phyloP scores from a whole-genome alignment of 2,797 vertebrate species.

The Manis crassicaudata region DNA sequence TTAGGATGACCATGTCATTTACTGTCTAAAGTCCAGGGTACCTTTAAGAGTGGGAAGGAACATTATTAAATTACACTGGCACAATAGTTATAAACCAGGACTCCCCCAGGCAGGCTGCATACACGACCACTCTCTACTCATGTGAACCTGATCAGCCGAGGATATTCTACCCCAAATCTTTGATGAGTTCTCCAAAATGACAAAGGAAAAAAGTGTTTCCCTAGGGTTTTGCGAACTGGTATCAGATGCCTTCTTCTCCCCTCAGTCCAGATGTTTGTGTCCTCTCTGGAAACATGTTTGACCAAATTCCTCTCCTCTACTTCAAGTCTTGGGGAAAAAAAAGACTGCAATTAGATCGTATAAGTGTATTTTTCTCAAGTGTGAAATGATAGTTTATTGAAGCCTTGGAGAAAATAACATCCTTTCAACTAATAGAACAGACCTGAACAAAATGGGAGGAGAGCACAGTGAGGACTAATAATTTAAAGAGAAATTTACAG shows the following conservation, averaged over 20 bases:
- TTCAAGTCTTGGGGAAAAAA: not conserved
- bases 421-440: conserved; percentile 45
- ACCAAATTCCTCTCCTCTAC: not conserved
- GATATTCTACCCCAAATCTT: not conserved
- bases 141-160: not conserved
- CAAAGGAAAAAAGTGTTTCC: not conserved
- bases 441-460: conserved; percentile 21
- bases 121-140: not conserved
- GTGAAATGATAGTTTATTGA: not conserved
- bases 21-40: not conserved
- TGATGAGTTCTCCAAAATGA: not conserved
- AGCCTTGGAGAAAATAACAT: conserved; percentile 53
- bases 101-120: accelerated
- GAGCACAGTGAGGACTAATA: not conserved
- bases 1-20: not conserved
- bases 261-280: not conserved
- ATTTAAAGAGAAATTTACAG: conserved; percentile 56
- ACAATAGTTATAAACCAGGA: not conserved
- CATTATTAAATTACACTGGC: not conserved
- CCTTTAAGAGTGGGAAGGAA: not conserved
- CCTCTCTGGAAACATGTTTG: not conserved
- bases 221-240: not conserved
- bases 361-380: conserved; percentile 35
- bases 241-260: not conserved
- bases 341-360: not conserved